Base-by-base conservation (phyloP, 2,797 vertebrate genomes). In the Epinephelus malabaricus region DNA sequence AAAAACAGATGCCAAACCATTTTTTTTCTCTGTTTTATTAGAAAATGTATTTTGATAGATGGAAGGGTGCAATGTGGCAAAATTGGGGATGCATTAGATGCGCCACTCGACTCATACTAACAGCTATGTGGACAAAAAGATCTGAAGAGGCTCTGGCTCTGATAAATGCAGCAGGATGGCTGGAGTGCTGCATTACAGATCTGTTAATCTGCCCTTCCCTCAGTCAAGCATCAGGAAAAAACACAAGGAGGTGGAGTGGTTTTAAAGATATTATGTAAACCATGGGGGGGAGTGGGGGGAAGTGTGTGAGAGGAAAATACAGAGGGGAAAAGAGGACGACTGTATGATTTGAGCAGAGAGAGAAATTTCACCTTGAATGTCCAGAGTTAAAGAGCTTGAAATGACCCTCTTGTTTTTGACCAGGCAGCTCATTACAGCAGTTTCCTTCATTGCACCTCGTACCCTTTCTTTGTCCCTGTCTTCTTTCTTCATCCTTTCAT, bases 121-220 rank as follows among this genome's bases (percentile, higher is more conserved):
- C 54, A 73, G 81, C 73, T 58, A 63, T 38, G 73, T 86, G 89
- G 84, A 87, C 79, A 87, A 86, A 85, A 78, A 71, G 83, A 77
- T 79, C 34, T 79, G 62, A 46, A 78, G 71, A 79, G 83, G 78
- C 67, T 67, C 9, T 54, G 50, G 40, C 81, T 71, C 59, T 81
- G 83, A 82, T 85, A 79, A 83, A 86, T 79, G 73, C 66, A 51
- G 54, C 25, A 55, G 74, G 13, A 55, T 59, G 69, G 79, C 43
- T 87, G 73, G 86, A 90, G 82, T 67, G 86, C 53, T 79, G 81
- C 61, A 83, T 46, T 76, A 76, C 73, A 74, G 58, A 79, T 76
- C 61, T 81, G 81, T 84, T 87, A 75, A 76, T 78, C 69, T 63
- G 65, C 21, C 23, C 25, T 67, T 58, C 55, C 40, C 45, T 63